Base-by-base conservation (phyloP, 2,113 vertebrate genomes). In the Vanacampus margaritifer region DNA sequence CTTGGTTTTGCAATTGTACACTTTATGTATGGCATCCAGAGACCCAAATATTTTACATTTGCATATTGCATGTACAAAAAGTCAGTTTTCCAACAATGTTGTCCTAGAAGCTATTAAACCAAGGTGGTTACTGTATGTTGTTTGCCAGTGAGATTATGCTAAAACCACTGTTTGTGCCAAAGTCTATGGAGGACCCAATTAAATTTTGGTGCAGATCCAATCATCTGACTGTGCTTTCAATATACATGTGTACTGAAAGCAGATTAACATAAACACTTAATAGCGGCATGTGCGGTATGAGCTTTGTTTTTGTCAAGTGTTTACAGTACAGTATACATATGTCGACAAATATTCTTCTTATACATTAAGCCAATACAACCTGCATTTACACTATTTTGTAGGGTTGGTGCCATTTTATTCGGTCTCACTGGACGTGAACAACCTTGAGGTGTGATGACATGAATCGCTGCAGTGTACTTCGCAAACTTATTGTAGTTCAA, bases 401-500 rank as follows among this genome's bases (percentile, higher is more conserved):
- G 12, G 14, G 39, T 6, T 0, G 1, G 35, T 63, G 0, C 28
- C 16, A 57, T 69, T 50, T 63, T 54, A 41, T 5, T 11, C 14
- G 35, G 16, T 65, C 45, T 26, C 37, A 23, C 59, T 3, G 17
- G 37, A 62, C 32, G n/a, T 21, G 1, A 17, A 43, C 24, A 67
- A 59, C 61, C 28, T 65, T 68, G 39, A 50, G 23, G 46, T 62
- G 12, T 60, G 21, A 45, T 51, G 35, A 72, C 45, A 66, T 24
- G 14, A 69, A 63, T 63, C 36, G 36, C n/a, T 54, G 3, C 5
- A 64, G 53, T 57, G n/a, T 14, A 78, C 56, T 64, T 36, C 11
- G 60, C 21, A 21, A 56, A 35, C 35, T 69, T 45, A 17, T 32
- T 24, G 36, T 11, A 68, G 16, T 50, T n/a, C 71, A 43, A 13